Conservation (phyloP, 2,888 invertebrate species). For the Macropis europaea region DNA sequence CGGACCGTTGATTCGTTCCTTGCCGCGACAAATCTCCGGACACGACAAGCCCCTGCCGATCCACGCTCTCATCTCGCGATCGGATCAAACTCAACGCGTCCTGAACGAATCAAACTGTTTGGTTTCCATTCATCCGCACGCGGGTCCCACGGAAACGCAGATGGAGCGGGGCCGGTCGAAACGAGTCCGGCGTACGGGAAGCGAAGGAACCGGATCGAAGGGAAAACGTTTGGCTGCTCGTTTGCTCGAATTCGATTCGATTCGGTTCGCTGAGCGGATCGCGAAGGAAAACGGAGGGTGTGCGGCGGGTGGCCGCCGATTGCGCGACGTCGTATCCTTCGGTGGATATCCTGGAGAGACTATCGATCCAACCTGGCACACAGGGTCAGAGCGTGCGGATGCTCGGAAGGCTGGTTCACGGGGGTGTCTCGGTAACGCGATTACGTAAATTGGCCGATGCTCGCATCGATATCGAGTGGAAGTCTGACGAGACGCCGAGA, state of each 20-base stretch:
- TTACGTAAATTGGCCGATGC: conserved; percentile 71
- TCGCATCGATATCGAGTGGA: conserved; percentile 71
- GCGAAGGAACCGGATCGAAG: too few species aligned
- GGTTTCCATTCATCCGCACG: too few species aligned
- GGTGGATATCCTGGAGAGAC: not conserved
- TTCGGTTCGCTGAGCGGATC: too few species aligned
- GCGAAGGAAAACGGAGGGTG: too few species aligned
- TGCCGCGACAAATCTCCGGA: conserved; percentile 36
- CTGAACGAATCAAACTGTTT: too few species aligned
- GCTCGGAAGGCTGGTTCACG: conserved; percentile 25
- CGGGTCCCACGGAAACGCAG: too few species aligned
- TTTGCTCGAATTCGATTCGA: too few species aligned
- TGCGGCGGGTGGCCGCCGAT: too few species aligned
- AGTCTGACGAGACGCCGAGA: conserved; percentile 56
- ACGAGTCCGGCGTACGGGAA: too few species aligned
- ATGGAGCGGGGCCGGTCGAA: too few species aligned
- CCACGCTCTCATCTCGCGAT: conserved; percentile 46
- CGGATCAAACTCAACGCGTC: too few species aligned
- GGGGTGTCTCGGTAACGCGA: conserved; percentile 60
- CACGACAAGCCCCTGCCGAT: conserved; percentile 42
- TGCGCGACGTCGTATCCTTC: not conserved
- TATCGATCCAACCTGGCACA: conserved; percentile 41
- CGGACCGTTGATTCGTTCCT: conserved; percentile 40
- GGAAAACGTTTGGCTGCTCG: too few species aligned
- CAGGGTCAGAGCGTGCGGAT: conserved; percentile 13